phyloP scores from a whole-genome alignment of 2,888 invertebrate genomes.

The Hirtodrosophila trivittata region DNA sequence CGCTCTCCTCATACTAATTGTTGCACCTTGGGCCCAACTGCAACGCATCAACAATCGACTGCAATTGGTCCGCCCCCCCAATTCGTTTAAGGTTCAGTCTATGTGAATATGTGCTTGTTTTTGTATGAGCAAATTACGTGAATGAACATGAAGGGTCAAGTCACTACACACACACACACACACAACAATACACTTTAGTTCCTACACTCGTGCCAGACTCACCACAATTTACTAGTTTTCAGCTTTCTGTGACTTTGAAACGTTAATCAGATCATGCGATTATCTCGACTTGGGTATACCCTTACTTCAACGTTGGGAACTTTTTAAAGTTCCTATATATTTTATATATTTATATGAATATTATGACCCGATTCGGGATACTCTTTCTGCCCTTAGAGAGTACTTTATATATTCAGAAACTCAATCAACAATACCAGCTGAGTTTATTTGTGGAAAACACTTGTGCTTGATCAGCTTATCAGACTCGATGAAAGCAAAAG shows the following conservation, averaged over 20 bases:
- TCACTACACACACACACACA: background rate
- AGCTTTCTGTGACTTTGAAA: conserved; percentile 3
- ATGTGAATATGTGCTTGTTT: background rate
- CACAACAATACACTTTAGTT: conserved; percentile 2
- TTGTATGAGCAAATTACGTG: conserved; percentile 25
- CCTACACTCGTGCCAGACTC: conserved; percentile 9
- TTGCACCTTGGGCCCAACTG: conserved; percentile 40
- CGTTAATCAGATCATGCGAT: background rate
- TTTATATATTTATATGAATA: too few relatives aligned
- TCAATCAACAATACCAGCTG: too few relatives aligned
- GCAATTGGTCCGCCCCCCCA: background rate
- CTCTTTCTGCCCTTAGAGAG: too few relatives aligned
- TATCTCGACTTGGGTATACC: background rate
- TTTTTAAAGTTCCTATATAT: background rate
- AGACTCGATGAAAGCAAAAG: too few relatives aligned
- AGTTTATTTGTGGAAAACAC: too few relatives aligned
- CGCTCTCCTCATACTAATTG: conserved; percentile 54
- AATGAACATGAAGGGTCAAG: conserved; percentile 28
- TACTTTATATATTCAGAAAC: too few relatives aligned
- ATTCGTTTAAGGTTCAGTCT: too few relatives aligned
- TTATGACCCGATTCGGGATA: too few relatives aligned
- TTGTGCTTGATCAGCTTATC: too few relatives aligned
- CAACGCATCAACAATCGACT: conserved; percentile 17
- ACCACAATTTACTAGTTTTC: conserved; percentile 21
- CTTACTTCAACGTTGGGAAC: background rate